Percentiles rank a stretch among this genome's conserved stretches.
Conservation (phyloP, 2,797 vertebrate species). For the Sebastes miniatus region DNA sequence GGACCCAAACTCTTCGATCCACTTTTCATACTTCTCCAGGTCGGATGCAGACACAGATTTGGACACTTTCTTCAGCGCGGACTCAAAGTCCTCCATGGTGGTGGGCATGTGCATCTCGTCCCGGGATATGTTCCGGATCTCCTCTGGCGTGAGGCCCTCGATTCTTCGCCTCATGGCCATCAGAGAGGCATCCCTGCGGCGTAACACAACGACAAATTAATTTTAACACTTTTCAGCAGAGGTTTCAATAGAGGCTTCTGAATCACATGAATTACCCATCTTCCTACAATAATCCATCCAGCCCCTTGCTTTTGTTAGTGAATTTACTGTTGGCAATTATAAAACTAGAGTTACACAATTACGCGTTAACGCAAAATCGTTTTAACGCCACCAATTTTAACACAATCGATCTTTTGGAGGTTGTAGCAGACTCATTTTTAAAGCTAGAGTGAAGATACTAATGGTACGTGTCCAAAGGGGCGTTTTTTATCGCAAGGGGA, state of each 20-base stretch:
- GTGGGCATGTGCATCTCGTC: slow-evolving; percentile 99
- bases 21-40: slow-evolving; percentile 97
- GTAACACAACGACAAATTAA: not conserved
- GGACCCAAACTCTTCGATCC: slow-evolving; percentile 98
- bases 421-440: too few relatives aligned
- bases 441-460: too few relatives aligned
- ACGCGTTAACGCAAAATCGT: too few relatives aligned
- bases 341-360: too few relatives aligned
- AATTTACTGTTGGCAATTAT: too few relatives aligned
- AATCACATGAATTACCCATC: not conserved
- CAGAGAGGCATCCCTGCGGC: slow-evolving; percentile 91
- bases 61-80: slow-evolving; percentile 94
- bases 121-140: slow-evolving; percentile 95
- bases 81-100: slow-evolving; percentile 98
- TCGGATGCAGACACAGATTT: slow-evolving; percentile 95
- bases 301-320: not conserved
- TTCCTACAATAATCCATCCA: not conserved
- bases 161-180: slow-evolving; percentile 99
- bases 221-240: not conserved
- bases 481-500: too few relatives aligned
- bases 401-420: too few relatives aligned
- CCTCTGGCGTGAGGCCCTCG: slow-evolving; percentile 94
- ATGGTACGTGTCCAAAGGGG: too few relatives aligned
- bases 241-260: not conserved
- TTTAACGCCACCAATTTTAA: too few relatives aligned